A percentile compares a stretch with the other conserved stretches of the same genome.
Evolutionary conservation across 2,888 invertebrate genomes (phyloP).

Genomic region (Drosophila kanekoi): DNA sequence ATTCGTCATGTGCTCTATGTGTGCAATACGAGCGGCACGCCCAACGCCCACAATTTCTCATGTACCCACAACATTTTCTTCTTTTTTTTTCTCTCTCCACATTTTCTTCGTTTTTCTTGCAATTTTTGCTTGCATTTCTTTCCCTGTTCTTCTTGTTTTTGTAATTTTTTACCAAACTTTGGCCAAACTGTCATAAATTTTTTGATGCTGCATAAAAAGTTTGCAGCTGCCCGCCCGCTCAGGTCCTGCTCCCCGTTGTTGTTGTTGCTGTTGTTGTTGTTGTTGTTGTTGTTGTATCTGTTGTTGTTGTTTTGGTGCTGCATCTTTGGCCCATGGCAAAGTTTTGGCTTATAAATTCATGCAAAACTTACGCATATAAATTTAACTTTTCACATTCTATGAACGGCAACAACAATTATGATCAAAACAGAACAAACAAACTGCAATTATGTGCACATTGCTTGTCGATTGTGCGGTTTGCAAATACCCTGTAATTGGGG

Average conservation of each 20-base stretch:
- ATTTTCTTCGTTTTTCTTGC: conserved; percentile 14
- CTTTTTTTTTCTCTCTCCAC: conserved; percentile 21
- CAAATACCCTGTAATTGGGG: conserved; percentile 5
- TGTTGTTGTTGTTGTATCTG: too few species aligned
- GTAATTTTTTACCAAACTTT: conserved; percentile 59
- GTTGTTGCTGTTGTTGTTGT: conserved; percentile 26
- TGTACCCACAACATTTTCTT: conserved; percentile 12
- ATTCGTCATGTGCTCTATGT: conserved; percentile 51
- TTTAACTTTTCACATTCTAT: conserved; percentile 65
- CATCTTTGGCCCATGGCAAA: conserved; percentile 60
- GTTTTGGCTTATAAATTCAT: conserved; percentile 81
- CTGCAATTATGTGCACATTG: conserved; percentile 50
- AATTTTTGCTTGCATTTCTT: conserved; percentile 43
- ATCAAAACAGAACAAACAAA: conserved; percentile 39
- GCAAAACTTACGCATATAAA: conserved; percentile 79
- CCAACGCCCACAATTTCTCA: conserved; percentile 48
- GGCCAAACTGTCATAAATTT: conserved; percentile 80
- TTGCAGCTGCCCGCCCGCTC: conserved; percentile 24
- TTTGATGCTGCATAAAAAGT: conserved; percentile 73
- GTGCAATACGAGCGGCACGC: conserved; percentile 54
- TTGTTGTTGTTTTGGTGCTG: conserved; percentile 27
- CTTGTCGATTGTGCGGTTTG: neutral
- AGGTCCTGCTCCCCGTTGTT: conserved; percentile 11
- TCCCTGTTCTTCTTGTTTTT: conserved; percentile 18
- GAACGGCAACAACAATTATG: conserved; percentile 33